Percentiles rank a stretch among this genome's conserved stretches.
phyloP scores from a whole-genome alignment of 2,113 vertebrate species.

The Chlorodrepanis virens region DNA sequence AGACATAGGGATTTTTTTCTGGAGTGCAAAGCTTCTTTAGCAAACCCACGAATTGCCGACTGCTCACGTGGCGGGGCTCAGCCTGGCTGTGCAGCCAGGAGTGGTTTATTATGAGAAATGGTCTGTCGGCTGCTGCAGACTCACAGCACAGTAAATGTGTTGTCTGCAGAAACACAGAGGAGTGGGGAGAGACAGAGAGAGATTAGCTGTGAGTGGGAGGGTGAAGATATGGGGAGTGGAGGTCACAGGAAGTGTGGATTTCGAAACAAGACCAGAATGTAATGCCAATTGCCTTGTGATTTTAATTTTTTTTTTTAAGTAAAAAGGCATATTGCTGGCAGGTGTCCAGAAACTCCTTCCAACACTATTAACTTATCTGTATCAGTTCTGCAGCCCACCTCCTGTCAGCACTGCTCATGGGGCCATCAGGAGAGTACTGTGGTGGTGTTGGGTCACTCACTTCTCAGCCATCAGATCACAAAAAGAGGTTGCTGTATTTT shows the following conservation, averaged over 20 bases:
- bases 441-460: neutral
- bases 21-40: neutral
- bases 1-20: neutral
- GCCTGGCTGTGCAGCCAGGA: neutral
- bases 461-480: neutral
- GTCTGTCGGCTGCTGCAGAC: neutral
- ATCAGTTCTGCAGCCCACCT: neutral
- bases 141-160: neutral
- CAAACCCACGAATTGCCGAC: rapidly evolving
- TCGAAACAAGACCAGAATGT: constrained; percentile 15
- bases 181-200: neutral
- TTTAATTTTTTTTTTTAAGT: neutral
- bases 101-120: constrained; percentile 46
- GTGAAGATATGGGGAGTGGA: neutral
- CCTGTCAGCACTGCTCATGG: neutral
- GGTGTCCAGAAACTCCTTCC: neutral
- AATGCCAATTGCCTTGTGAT: neutral
- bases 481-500: neutral
- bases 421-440: neutral
- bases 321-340: constrained; percentile 5
- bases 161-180: neutral
- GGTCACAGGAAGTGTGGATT: constrained; percentile 17
- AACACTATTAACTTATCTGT: neutral
- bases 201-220: constrained; percentile 13
- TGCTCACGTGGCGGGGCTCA: rapidly evolving